These are phyloP conservation scores for Clarias macrocephalus DNA, from an alignment of 2,113 vertebrate species.

Conservation along the genomic window DNA sequence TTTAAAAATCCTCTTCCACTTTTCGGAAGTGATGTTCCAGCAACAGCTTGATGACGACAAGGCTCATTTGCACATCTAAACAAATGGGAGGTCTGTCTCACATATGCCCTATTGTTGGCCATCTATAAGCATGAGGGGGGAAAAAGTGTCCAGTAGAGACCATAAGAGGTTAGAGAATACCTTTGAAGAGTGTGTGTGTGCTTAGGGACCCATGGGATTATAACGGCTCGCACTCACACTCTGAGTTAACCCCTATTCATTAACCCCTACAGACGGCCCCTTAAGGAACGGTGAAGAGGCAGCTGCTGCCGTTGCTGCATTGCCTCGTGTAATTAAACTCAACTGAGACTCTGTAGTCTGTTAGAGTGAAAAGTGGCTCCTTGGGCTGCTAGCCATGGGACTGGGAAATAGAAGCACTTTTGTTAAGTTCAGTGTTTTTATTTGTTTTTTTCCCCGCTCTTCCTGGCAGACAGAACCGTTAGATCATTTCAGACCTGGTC, in stretches of 20 bases:
- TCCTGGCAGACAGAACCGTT: constrained; percentile 3
- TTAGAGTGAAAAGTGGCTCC: constrained; percentile 28
- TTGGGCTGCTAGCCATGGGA: not conserved
- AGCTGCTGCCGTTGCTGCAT: constrained; percentile 71
- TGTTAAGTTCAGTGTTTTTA: constrained; percentile 2
- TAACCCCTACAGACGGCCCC: constrained; percentile 79
- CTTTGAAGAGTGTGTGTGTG: constrained; percentile 52
- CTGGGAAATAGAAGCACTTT: constrained; percentile 27
- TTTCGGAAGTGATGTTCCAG: constrained; percentile 38
- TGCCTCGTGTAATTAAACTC: constrained; percentile 74
- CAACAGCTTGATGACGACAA: constrained; percentile 73
- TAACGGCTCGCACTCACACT: constrained; percentile 70
- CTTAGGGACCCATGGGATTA: constrained; percentile 43
- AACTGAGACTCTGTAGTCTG: constrained; percentile 37
- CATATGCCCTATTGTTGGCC: constrained; percentile 83
- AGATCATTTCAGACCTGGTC: not conserved
- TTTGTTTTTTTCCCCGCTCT: not conserved
- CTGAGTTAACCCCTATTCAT: constrained; percentile 83
- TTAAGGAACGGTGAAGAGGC: constrained; percentile 75
- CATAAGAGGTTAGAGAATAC: constrained; percentile 70
- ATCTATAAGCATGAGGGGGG: constrained; percentile 80
- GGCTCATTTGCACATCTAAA: constrained; percentile 80
- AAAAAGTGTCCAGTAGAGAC: constrained; percentile 45
- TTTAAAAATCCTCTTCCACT: constrained; percentile 62
- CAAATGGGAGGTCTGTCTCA: constrained; percentile 66